Evolutionary conservation across 2,113 vertebrate genomes (phyloP).

Genomic region (Verasper variegatus): DNA sequence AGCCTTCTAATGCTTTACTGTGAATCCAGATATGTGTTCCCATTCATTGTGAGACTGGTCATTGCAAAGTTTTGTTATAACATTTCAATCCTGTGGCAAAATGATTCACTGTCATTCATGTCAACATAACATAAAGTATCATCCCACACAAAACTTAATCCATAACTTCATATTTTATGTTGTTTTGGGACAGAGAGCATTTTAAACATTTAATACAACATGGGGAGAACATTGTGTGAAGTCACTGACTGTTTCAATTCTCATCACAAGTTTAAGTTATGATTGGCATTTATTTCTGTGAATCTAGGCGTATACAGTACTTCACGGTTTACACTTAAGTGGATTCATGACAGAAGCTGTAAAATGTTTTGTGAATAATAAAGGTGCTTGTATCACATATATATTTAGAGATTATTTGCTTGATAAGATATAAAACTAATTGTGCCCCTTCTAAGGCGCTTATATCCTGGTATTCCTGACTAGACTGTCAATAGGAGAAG

Average conservation of each 20-base stretch:
- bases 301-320: too few relatives aligned
- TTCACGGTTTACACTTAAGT: neutral
- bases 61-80: too few relatives aligned
- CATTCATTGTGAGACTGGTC: too few relatives aligned
- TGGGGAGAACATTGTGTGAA: neutral
- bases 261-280: too few relatives aligned
- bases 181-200: too few relatives aligned
- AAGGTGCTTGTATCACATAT: slow-evolving; percentile 4
- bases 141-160: neutral
- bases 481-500: slow-evolving; percentile 45
- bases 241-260: neutral
- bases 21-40: too few relatives aligned
- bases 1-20: too few relatives aligned
- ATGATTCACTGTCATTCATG: neutral
- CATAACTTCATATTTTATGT: neutral
- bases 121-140: neutral
- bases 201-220: too few relatives aligned
- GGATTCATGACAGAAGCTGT: neutral
- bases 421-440: slow-evolving; percentile 31
- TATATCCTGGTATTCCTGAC: slow-evolving; percentile 37
- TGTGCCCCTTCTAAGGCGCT: slow-evolving; percentile 29
- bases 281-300: too few relatives aligned
- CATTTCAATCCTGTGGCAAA: too few relatives aligned
- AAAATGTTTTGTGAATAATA: neutral
- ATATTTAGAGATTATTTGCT: slow-evolving; percentile 32